A percentile compares a stretch with the other conserved stretches of the same genome.
Evolutionary conservation across 2,113 vertebrate genomes (phyloP).

Genomic region (Meleagris gallopavo): DNA sequence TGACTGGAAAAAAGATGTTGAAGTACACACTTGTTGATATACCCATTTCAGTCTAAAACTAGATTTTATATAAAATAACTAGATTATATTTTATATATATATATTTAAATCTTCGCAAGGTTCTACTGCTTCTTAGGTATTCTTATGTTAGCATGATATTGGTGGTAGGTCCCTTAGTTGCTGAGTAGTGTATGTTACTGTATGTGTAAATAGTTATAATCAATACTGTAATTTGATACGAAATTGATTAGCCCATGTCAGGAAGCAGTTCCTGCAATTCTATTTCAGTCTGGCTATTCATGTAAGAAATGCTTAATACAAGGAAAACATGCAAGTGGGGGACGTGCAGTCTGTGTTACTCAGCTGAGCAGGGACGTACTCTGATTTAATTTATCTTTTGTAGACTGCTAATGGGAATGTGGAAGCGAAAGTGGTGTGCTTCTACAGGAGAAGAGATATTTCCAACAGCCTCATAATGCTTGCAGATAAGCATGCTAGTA

Average conservation of each 20-base stretch:
- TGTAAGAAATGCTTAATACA: background rate
- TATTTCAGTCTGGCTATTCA: background rate
- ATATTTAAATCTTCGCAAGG: background rate
- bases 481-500: constrained; percentile 98
- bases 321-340: background rate
- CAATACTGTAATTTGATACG: background rate
- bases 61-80: too few relatives aligned
- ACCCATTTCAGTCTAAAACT: background rate
- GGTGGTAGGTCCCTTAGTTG: background rate
- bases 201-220: background rate
- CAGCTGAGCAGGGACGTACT: background rate
- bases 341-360: background rate
- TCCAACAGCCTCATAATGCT: constrained; percentile 98
- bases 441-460: constrained; percentile 97
- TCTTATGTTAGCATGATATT: background rate
- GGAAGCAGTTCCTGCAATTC: background rate
- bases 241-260: background rate
- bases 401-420: constrained; percentile 97
- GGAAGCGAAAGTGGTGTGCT: constrained; percentile 98
- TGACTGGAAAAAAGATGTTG: background rate
- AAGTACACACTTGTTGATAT: background rate
- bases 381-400: constrained; percentile 64
- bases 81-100: too few relatives aligned
- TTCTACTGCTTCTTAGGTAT: background rate
- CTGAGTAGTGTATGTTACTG: background rate